Evolutionary conservation across 1,140 invertebrate species (phyloP), one percentile per base, ranked within the genome.

Genomic region (Telenomus remus): DNA sequence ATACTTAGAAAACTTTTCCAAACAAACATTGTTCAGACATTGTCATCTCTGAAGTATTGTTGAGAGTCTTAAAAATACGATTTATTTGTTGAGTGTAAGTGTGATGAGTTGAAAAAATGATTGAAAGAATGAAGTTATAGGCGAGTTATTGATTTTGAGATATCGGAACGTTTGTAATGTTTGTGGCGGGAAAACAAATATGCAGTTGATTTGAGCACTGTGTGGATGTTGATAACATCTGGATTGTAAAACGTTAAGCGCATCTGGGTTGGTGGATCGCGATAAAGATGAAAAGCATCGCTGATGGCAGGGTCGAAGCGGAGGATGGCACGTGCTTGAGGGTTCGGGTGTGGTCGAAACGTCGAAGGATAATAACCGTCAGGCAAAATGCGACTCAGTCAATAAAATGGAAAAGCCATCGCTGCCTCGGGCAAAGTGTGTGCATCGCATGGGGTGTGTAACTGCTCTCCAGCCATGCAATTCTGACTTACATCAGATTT

Each of bases 301-400:
- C 59, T 27, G 19, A 27, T 78, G 63, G 76, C 76, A 63, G 65
- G 61, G 53, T 78, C 60, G 60, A 78, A 51, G 54, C 50, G 64
- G 47, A 78, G 64, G 54, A 54, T 65, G 68, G 63, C 72, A 69
- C 77, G 68, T 71, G 82, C 82, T 81, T 57, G 70, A 77, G 81
- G 82, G 79, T 70, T 64, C 80, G 83, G 82, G 82, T 81, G 84
- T 84, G 84, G 82, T 72, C 80, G 75, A 70, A 65, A 59, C 48
- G 85, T 84, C 75, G 63, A 76, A 72, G 80, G 82, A 84, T 84
- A 81, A 81, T 80, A 66, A 70, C 70, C 70, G 60, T 56, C 65
- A 79, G 70, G 65, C 60, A 27, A 27, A 63, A 44, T 49, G 65
- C 60, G 59, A 53, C 49, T 51, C 50, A 63, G 63, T 50, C 48